Conservation (phyloP, 2,797 vertebrate species). For the Siniperca undulata region DNA sequence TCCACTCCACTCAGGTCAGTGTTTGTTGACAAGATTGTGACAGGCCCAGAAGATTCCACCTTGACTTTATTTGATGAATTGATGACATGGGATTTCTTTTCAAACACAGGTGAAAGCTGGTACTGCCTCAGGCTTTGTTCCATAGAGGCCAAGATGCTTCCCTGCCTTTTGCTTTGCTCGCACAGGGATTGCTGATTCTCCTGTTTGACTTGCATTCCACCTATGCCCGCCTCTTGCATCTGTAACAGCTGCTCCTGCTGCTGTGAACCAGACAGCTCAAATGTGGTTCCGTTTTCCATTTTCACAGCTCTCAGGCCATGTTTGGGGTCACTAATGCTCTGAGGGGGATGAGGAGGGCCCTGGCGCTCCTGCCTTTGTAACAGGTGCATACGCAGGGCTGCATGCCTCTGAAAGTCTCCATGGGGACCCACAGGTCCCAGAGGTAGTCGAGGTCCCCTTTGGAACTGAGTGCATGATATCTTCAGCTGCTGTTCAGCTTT, state of each 20-base stretch:
- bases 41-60: conserved; percentile 91
- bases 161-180: conserved; percentile 77
- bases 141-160: conserved; percentile 96
- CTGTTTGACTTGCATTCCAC: conserved; percentile 76
- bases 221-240: conserved; percentile 77
- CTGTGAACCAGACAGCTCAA: conserved; percentile 71
- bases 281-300: conserved; percentile 86
- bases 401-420: conserved; percentile 90
- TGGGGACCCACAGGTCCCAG: conserved; percentile 80
- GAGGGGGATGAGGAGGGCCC: conserved; percentile 83
- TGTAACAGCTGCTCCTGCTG: conserved; percentile 67
- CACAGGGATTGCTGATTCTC: conserved; percentile 81
- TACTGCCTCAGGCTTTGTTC: conserved; percentile 95
- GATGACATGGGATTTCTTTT: conserved; percentile 90
- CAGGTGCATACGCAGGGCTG: conserved; percentile 92
- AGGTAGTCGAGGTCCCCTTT: conserved; percentile 81
- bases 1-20: conserved; percentile 84
- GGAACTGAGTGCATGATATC: conserved; percentile 79
- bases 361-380: conserved; percentile 92
- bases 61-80: conserved; percentile 92
- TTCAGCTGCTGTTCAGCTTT: conserved; percentile 82
- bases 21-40: conserved; percentile 91
- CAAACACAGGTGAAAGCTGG: conserved; percentile 92
- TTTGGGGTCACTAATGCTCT: conserved; percentile 79
- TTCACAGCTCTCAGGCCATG: conserved; percentile 85